Evolutionary conservation across 2,888 invertebrate species (phyloP), one percentile per base, ranked within the genome.

Genomic region (Drosophila vallismaia): DNA sequence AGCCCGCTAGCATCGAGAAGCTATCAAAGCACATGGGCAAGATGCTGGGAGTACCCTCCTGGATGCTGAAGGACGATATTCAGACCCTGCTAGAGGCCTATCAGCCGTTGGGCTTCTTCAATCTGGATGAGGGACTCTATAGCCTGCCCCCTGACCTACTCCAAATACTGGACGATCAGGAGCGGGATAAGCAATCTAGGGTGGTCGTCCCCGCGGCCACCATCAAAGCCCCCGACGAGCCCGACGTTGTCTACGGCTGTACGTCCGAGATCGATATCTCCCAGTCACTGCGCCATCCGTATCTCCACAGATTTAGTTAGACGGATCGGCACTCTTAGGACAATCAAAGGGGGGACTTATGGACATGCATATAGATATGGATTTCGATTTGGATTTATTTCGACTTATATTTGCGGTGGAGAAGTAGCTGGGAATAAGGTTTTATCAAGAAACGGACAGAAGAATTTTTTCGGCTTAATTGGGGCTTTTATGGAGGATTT

Each of bases 31-130:
- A 42, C 40, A 8, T 42, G 40, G 19, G 40, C 40, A 19, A 19
- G 14, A 42, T 19, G 40, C 19, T 42, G 40, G 40, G 40, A 1
- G 19, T 42, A 7, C 40, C 40, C 7, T 42, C 40, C 40, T 42
- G 40, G 40, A 42, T 42, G 40, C 40, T 42, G 14, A 19, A 8
- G 40, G 40, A 42, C 40, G 40, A 42, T 9, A 19, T 42, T 19
- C 14, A 42, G 19, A 42, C 8, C 19, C 19, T 42, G 8, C 40
- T 42, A 3, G 19, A 42, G 14, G n/a, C 40, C 4, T 42, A 42
- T 4, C 6, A 42, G 19, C 40, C 40, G 4, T 3, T 42, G 40
- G 19, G 19, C 8, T 42, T 42, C 19, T 42, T 42, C 19, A 14
- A 42, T 9, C n/a, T 12, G 40, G 40, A 19, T 5, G 19, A 42